Evolutionary conservation across 2,888 invertebrate genomes (phyloP), one percentile per base, ranked within the genome.

Genomic region (Amphipoea lucens): DNA sequence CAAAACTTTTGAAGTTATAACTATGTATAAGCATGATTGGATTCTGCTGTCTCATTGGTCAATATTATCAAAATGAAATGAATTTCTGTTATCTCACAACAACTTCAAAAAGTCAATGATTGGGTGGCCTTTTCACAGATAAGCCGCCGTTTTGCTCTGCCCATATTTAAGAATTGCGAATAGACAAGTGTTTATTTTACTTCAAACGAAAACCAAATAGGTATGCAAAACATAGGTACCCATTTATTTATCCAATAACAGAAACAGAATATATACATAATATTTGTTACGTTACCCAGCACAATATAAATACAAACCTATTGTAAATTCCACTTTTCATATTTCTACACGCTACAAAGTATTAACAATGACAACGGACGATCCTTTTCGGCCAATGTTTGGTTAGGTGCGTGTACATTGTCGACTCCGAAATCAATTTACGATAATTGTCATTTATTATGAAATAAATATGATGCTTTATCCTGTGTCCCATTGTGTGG

Each of bases 351-450:
- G 81, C 87, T 87, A 86, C 88, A 89, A 89, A 90, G 76, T 91
- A 91, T 90, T 88, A 92, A 96, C 96, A 96, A 96, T 95, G 95
- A 95, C 95, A 95, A 83, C 93, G 94, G 91, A 90, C 94, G 96
- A 95, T 95, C 96, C 96, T 96, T 97, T 97, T 93, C 97, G 97
- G 97, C 97, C 97, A 97, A 97, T 97, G 97, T 97, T 97, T 97
- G 97, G 97, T 97, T 97, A 97, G 97, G 97, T 97, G 97, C 97
- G 90, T 95, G 94, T 92, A 93, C 91, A 95, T 97, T 97, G 96
- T 97, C 92, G 90, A 92, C 91, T 91, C 90, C 87, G 92, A 94
- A 96, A 96, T 96, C 96, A 96, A 96, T 97, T 97, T 96, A 96
- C 92, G 95, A 95, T 97, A 97, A 97, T 97, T 97, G 96, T 96